Conservation (phyloP, 2,113 vertebrate species). For the Chlorodrepanis virens region DNA sequence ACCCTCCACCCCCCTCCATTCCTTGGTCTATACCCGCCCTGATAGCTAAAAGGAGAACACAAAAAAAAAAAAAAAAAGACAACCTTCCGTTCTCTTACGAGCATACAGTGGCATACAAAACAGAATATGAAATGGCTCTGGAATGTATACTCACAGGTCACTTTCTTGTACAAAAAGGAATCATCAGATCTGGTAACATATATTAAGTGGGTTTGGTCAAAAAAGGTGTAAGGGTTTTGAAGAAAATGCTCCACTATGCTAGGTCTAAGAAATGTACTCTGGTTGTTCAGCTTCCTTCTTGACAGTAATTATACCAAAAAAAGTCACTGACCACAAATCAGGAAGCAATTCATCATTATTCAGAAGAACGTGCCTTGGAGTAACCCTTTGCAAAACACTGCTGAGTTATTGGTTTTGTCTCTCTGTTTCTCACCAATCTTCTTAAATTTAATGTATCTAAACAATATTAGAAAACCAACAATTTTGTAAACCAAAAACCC, state of each 20-base stretch:
- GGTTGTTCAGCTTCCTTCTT: constrained; percentile 69
- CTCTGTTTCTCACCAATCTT: constrained; percentile 15
- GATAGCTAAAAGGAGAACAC: constrained; percentile 13
- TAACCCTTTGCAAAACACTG: constrained; percentile 58
- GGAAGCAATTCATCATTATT: constrained; percentile 76
- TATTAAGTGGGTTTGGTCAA: constrained; percentile 42
- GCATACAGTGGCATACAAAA: not conserved
- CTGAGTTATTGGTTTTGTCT: constrained; percentile 57
- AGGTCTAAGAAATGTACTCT: constrained; percentile 58
- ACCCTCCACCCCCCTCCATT: not conserved
- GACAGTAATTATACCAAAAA: constrained; percentile 72
- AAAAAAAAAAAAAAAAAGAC: not conserved
- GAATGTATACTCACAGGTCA: constrained; percentile 32
- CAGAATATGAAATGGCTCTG: not conserved
- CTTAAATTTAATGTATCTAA: constrained; percentile 40
- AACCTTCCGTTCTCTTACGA: not conserved
- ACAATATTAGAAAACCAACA: constrained; percentile 6
- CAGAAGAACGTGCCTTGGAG: constrained; percentile 65
- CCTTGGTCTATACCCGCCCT: not conserved
- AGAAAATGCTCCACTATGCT: constrained; percentile 45
- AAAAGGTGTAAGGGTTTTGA: constrained; percentile 29
- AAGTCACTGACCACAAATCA: constrained; percentile 70
- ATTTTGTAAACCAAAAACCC: constrained; percentile 24
- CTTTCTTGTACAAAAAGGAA: constrained; percentile 23
- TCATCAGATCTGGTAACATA: constrained; percentile 39